phyloP scores from a whole-genome alignment of 2,797 vertebrate species.

The Natrix natrix region DNA sequence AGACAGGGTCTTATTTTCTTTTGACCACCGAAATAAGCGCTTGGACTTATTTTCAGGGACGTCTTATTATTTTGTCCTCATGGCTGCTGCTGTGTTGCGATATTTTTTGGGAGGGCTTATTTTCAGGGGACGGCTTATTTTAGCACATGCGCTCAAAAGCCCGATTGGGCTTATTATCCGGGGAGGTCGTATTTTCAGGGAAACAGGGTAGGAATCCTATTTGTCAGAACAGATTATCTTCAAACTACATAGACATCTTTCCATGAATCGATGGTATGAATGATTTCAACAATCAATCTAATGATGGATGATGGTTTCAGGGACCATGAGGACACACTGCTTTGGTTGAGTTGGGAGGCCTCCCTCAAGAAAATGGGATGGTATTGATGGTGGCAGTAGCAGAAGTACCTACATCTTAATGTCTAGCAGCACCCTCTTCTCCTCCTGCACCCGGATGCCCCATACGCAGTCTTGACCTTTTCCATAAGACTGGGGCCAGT shows the following conservation, averaged over 20 bases:
- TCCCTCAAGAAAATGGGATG: slow-evolving; percentile 6
- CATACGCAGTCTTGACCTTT: slow-evolving; percentile 90
- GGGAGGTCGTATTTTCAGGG: too few species aligned
- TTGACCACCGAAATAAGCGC: too few species aligned
- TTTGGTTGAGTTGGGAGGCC: neutral
- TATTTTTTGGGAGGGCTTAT: too few species aligned
- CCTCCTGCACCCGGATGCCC: slow-evolving; percentile 89
- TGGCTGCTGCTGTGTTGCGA: too few species aligned
- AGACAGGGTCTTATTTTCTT: too few species aligned
- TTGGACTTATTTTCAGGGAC: too few species aligned
- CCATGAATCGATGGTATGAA: slow-evolving; percentile 18
- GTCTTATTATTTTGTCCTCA: too few species aligned
- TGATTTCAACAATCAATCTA: slow-evolving; percentile 9
- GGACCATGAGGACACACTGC: slow-evolving; percentile 12
- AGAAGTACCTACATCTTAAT: slow-evolving; percentile 82
- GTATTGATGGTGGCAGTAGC: neutral
- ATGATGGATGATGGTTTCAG: slow-evolving; percentile 15
- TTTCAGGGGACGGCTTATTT: too few species aligned
- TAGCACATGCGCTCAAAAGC: too few species aligned
- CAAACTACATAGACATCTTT: neutral
- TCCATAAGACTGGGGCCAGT: slow-evolving; percentile 92
- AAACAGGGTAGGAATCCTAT: neutral
- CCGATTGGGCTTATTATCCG: too few species aligned
- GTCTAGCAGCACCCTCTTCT: slow-evolving; percentile 87
- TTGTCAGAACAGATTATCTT: neutral